Evolutionary conservation across 2,888 invertebrate genomes (phyloP), one percentile per base, ranked within the genome.

Genomic region (Ophonus ardosiacus): DNA sequence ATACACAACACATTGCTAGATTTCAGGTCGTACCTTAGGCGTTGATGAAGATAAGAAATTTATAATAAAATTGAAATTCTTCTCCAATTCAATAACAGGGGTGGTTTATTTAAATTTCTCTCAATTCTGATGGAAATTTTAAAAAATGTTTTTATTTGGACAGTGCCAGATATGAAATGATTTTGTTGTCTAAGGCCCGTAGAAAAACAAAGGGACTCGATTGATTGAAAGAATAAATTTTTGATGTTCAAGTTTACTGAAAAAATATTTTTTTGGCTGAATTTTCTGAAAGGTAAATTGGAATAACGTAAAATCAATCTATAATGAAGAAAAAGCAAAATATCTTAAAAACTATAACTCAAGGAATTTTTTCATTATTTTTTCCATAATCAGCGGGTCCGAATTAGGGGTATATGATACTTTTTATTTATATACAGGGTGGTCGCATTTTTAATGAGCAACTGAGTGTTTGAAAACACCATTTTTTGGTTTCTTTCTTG

Each of bases 81-180:
- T 51, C 13, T 6, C 43, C 13, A 8, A 51, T 31, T 5, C 31
- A 5, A 31, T 31, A 31, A 31, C 31, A 31, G 5, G 31, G 31
- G 2, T 31, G 13, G 10, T 51, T 51, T 6, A 43, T 43, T 43
- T 6, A 43, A 5, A 51, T 51, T 51, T 2, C 13, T 10, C 6
- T 63, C 21, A 63, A 63, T 63, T 61, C 7, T 61, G n/a, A 63
- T 63, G 31, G 17, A 68, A 68, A 68, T 68, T 68, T 68, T 15
- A 38, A 68, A 68, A 68, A 68, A 68, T 68, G 68, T 68, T 38
- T 68, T 68, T 68, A 13, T 68, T 68, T 68, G n/a, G 15, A 13
- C 24, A 6, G 59, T 17, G 24, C 7, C 63, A 21, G 63, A 63
- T 63, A 63, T 63, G 18, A 21, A 63, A 24, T 21, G 13, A 63